Percentiles rank a stretch among this genome's conserved stretches.
Evolutionary conservation across 2,888 invertebrate genomes (phyloP).

Genomic region (Himalopsyche japonica): DNA sequence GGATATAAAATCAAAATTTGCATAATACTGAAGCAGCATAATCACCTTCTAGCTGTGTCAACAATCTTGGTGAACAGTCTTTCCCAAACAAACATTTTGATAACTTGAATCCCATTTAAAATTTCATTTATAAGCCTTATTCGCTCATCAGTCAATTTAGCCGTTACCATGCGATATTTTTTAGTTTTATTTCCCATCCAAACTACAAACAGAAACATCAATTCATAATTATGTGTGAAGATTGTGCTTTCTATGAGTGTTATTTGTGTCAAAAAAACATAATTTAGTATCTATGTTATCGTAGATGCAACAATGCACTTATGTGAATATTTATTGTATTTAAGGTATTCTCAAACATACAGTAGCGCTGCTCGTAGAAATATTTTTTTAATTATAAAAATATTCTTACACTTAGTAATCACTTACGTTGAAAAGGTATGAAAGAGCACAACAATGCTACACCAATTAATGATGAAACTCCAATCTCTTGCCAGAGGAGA

Average conservation of each 20-base stretch:
- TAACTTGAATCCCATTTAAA: slow-evolving; percentile 75
- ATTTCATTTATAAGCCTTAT: slow-evolving; percentile 81
- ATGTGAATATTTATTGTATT: too few species aligned
- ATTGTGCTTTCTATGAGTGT: too few species aligned
- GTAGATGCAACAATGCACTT: too few species aligned
- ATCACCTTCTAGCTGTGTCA: slow-evolving; percentile 66
- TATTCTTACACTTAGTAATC: not conserved
- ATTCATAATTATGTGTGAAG: not conserved
- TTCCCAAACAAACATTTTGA: slow-evolving; percentile 89
- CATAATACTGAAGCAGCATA: not conserved
- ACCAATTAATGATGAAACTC: slow-evolving; percentile 54
- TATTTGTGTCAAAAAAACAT: too few species aligned
- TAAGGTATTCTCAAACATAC: too few species aligned
- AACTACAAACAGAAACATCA: slow-evolving; percentile 14
- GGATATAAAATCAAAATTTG: too few species aligned
- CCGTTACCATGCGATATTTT: slow-evolving; percentile 52
- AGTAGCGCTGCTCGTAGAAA: not conserved
- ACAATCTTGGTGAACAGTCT: slow-evolving; percentile 73
- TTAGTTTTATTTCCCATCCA: slow-evolving; percentile 24
- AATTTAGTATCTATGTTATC: too few species aligned
- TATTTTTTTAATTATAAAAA: not conserved
- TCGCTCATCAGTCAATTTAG: slow-evolving; percentile 71
- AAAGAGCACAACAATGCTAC: slow-evolving; percentile 51
- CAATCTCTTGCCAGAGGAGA: slow-evolving; percentile 50
- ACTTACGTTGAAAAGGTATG: slow-evolving; percentile 30